Evolutionary conservation across 2,797 vertebrate species (phyloP), one percentile per base, ranked within the genome.

Genomic region (Pseudochirops cupreus): DNA sequence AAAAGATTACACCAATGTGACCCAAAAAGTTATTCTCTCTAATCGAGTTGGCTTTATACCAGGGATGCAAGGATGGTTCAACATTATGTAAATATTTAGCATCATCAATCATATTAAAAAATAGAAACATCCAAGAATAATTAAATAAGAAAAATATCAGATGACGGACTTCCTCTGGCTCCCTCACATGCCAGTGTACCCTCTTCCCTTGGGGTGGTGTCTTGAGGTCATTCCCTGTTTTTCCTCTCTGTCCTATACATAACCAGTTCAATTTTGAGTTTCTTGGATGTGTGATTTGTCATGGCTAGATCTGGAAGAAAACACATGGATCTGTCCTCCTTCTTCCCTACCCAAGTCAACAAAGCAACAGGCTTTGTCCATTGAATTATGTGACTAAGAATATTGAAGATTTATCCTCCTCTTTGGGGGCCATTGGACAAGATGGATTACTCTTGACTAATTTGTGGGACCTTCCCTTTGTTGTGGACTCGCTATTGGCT

Each of bases 241-340:
- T 39, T 59, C 74, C 96, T 93, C 31, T 94, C 90, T 92, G 58
- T 94, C 96, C 54, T 82, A 52, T 58, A 95, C 26, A 93, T 94
- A 59, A 52, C 58, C 82, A 57, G 21, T 29, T 16, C 56, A 11
- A 10, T 56, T 90, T 94, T 94, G 28, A 55, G 67, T 56, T 31
- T 53, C 46, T 94, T 33, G 31, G n/a, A 91, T 87, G 93, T 0
- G 0, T 54, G 58, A 82, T n/a, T 62, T 11, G 12, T 28, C 52
- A 90, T 55, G 39, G 24, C 31, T 13, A 14, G 29, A 52, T 26
- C 58, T 29, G 28, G 46, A 58, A 57, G 18, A n/a, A 56, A 57
- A n/a, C n/a, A 53, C 31, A 55, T 56, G 16, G 56, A 10, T 74
- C 50, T 56, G 56, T n/a, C n/a, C 3, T 93, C 39, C 28, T 28